Conservation (phyloP, 2,888 invertebrate species). For the Amiota mariae region DNA sequence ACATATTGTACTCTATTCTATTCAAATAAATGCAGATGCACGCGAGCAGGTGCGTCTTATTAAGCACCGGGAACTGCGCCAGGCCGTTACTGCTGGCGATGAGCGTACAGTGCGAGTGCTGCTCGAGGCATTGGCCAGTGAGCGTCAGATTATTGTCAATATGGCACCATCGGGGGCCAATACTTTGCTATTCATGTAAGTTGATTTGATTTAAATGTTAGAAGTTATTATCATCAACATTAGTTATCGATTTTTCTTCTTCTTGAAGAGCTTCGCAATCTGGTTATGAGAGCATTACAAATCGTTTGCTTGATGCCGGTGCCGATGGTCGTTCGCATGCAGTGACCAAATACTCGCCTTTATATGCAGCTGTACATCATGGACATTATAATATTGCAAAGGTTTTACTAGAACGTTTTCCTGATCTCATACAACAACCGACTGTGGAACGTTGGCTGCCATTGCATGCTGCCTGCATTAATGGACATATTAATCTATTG, state of each 20-base stretch:
- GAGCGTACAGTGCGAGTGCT: slow-evolving; percentile 79
- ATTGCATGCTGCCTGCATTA: slow-evolving; percentile 92
- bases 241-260: neutral
- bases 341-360: slow-evolving; percentile 92
- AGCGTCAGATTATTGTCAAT: slow-evolving; percentile 85
- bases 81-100: slow-evolving; percentile 85
- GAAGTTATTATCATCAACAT: neutral
- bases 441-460: slow-evolving; percentile 95
- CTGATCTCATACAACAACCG: slow-evolving; percentile 87
- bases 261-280: slow-evolving; percentile 88
- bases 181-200: slow-evolving; percentile 89
- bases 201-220: slow-evolving; percentile 45
- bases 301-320: slow-evolving; percentile 84
- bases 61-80: slow-evolving; percentile 84
- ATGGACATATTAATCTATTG: slow-evolving; percentile 86
- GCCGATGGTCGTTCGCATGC: slow-evolving; percentile 93
- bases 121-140: slow-evolving; percentile 79
- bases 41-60: slow-evolving; percentile 83
- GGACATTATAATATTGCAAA: slow-evolving; percentile 86
- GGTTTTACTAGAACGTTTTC: slow-evolving; percentile 85
- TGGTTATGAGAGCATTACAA: slow-evolving; percentile 85
- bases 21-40: slow-evolving; percentile 61
- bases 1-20: neutral
- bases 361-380: slow-evolving; percentile 92
- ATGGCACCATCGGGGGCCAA: slow-evolving; percentile 91